Conservation (phyloP, 1,140 invertebrate species). For the Drosophila tropicalis region DNA sequence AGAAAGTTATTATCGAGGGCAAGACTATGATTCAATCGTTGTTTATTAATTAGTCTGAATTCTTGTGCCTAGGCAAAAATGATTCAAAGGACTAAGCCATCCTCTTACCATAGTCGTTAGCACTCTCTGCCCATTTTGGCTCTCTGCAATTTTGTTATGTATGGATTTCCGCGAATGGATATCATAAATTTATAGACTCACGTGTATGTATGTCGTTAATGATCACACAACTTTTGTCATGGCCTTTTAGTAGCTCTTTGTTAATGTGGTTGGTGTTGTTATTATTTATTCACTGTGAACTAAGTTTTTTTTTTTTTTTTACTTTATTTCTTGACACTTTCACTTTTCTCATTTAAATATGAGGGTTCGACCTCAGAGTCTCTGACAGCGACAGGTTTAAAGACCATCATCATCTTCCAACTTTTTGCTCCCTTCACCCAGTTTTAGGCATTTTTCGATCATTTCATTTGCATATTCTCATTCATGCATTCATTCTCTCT, state of each 20-base stretch:
- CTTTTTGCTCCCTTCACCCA: conserved; percentile 31
- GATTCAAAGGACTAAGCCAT: too few relatives aligned
- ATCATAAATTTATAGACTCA: background rate
- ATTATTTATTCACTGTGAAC: conserved; percentile 75
- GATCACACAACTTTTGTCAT: conserved; percentile 7
- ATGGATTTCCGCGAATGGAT: background rate
- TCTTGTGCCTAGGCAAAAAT: background rate
- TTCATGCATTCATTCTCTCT: conserved; percentile 17
- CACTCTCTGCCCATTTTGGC: too few relatives aligned
- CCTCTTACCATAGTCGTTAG: too few relatives aligned
- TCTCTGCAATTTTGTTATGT: too few relatives aligned
- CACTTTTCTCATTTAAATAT: conserved; percentile 79
- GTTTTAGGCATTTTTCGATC: conserved; percentile 39
- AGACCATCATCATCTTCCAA: conserved; percentile 3
- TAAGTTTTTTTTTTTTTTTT: conserved; percentile 9
- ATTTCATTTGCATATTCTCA: conserved; percentile 53
- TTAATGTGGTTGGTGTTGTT: conserved; percentile 48
- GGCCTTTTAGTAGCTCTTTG: conserved; percentile 42
- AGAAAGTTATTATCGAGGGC: conserved; percentile 9
- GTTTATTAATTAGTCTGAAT: background rate
- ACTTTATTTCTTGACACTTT: conserved; percentile 73
- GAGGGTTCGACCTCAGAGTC: conserved; percentile 41
- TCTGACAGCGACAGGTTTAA: conserved; percentile 40
- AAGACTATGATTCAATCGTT: conserved; percentile 1
- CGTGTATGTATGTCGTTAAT: background rate